Evolutionary conservation across 1,140 invertebrate species (phyloP).

Genomic region (Oncopodura yosiiana): DNA sequence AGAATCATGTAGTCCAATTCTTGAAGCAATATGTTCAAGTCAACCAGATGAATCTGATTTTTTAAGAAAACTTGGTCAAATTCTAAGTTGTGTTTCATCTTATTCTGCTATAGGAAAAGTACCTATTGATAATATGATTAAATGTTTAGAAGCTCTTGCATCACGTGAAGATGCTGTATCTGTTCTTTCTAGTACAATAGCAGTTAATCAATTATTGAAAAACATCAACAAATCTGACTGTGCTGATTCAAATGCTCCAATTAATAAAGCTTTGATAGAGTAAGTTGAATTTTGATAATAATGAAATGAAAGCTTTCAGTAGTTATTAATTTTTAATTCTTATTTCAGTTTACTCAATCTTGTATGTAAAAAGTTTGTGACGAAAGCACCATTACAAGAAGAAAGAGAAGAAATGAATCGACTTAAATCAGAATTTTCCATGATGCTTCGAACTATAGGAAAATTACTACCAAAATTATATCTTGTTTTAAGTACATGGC

Average conservation of each 20-base stretch:
- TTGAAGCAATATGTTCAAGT: conserved; percentile 1
- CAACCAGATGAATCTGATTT: conserved; percentile 12
- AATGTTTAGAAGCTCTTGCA: conserved; percentile 10
- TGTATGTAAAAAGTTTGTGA: conserved; percentile 21
- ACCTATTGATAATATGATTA: conserved; percentile 14
- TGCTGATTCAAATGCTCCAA: background rate
- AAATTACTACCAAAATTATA: conserved; percentile 21
- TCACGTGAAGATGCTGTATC: conserved; percentile 17
- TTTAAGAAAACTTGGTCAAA: conserved; percentile 20
- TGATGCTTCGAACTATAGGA: conserved; percentile 14
- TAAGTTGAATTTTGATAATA: background rate
- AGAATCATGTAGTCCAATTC: conserved; percentile 1
- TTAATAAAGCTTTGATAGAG: conserved; percentile 1
- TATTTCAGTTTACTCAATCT: conserved; percentile 18
- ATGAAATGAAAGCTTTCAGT: background rate
- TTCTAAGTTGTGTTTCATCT: conserved; percentile 4
- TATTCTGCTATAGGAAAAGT: conserved; percentile 13
- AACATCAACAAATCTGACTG: background rate
- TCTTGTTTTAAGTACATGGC: conserved; percentile 20
- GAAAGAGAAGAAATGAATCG: conserved; percentile 26
- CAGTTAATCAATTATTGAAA: conserved; percentile 16
- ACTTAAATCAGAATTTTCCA: conserved; percentile 25
- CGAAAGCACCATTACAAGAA: background rate
- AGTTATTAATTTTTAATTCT: background rate
- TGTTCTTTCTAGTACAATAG: conserved; percentile 7